Percentiles rank a stretch among this genome's conserved stretches.
Conservation (phyloP, 2,888 invertebrate genomes). For the Hirtodrosophila cameraria region DNA sequence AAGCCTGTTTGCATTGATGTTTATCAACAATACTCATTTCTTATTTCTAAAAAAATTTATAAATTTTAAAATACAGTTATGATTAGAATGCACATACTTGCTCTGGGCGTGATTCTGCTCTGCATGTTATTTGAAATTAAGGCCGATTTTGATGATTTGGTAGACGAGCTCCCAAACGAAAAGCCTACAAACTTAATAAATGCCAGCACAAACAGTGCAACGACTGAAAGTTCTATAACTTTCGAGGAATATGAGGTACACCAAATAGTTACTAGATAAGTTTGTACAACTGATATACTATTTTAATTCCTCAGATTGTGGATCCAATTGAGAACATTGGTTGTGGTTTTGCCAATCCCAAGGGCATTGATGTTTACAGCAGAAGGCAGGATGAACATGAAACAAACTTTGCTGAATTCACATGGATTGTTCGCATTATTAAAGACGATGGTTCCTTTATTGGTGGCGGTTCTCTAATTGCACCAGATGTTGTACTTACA, state of each 20-base stretch:
- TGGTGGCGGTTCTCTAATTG: conserved; percentile 35
- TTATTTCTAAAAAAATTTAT: not conserved
- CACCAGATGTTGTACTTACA: conserved; percentile 33
- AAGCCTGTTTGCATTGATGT: no score
- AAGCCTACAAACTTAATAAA: no score
- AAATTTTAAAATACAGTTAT: not conserved
- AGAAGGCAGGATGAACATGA: not conserved
- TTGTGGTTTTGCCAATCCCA: conserved; percentile 14
- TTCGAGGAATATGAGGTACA: no score
- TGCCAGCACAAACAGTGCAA: no score
- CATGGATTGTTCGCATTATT: conserved; percentile 33
- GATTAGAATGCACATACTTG: not conserved
- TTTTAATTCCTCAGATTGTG: not conserved
- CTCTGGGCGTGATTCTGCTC: not conserved
- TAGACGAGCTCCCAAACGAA: no score
- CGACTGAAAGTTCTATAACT: no score
- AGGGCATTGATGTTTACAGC: fast-evolving
- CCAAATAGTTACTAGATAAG: no score
- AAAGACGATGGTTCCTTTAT: fast-evolving
- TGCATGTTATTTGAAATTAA: not conserved
- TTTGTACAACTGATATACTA: no score
- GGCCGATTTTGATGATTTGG: no score
- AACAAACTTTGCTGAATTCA: conserved; percentile 10
- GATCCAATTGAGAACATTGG: not conserved
- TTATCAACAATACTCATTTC: no score